A percentile compares a stretch with the other conserved stretches of the same genome.
Evolutionary conservation across 2,113 vertebrate species (phyloP).

Genomic region (Poicephalus meyeri): DNA sequence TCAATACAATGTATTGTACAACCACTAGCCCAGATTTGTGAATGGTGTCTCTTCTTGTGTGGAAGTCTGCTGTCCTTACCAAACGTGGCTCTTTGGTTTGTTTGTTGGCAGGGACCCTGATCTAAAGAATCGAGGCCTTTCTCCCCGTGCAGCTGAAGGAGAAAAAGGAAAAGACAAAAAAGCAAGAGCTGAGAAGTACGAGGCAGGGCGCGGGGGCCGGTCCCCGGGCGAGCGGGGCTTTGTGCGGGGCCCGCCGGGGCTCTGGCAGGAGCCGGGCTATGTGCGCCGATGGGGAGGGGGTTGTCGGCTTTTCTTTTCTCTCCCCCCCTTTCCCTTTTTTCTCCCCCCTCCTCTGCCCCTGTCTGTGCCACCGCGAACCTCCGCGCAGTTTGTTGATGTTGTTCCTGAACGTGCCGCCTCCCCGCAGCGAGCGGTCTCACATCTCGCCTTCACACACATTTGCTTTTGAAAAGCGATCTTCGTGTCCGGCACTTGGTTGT

Average conservation of each 20-base stretch:
- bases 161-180: not conserved
- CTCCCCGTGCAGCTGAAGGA: not conserved
- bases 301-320: not conserved
- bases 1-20: no score
- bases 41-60: no score
- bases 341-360: slow-evolving; percentile 66
- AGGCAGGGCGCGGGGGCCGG: not conserved
- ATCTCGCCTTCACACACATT: slow-evolving; percentile 79
- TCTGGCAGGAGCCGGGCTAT: not conserved
- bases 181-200: not conserved
- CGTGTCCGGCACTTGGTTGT: slow-evolving; percentile 84
- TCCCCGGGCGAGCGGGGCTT: not conserved
- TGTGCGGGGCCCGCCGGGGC: slow-evolving; percentile 8
- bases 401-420: slow-evolving; percentile 79
- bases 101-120: slow-evolving; percentile 25
- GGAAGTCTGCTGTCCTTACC: no score
- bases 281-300: not conserved
- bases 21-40: no score
- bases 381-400: slow-evolving; percentile 87
- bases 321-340: slow-evolving; percentile 14
- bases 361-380: slow-evolving; percentile 77
- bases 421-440: slow-evolving; percentile 83
- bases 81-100: slow-evolving; percentile 12
- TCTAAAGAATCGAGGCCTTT: slow-evolving; percentile 23
- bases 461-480: slow-evolving; percentile 90